Conservation (phyloP, 2,113 vertebrate species). For the Haliaeetus leucogaster region DNA sequence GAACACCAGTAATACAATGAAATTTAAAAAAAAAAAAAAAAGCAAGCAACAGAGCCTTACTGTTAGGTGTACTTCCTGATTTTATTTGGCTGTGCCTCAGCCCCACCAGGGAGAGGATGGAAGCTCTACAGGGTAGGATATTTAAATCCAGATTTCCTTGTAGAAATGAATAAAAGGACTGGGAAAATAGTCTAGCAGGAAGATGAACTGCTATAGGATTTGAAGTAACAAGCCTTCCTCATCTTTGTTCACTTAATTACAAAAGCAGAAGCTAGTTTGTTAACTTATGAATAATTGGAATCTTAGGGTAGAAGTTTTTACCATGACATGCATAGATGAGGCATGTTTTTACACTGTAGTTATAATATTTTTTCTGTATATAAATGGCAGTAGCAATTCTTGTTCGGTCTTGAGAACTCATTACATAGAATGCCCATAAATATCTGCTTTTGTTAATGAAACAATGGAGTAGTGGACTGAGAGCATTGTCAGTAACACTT, state of each 20-base stretch:
- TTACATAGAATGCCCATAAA: neutral
- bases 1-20: neutral
- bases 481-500: neutral
- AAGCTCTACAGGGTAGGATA: neutral
- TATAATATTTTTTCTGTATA: neutral
- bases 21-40: neutral
- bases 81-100: neutral
- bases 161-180: neutral
- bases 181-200: neutral
- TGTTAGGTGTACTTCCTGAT: neutral
- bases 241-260: neutral
- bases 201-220: neutral
- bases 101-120: neutral
- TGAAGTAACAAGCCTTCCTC: neutral
- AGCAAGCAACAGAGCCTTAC: neutral
- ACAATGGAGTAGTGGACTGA: neutral
- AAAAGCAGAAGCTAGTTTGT: neutral
- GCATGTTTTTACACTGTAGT: neutral
- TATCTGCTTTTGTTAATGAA: neutral
- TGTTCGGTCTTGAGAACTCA: neutral
- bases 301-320: neutral
- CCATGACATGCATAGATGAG: neutral
- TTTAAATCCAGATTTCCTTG: neutral
- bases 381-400: neutral
- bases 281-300: neutral